Evolutionary conservation across 1,140 invertebrate genomes (phyloP).

Genomic region (Samia ricini): DNA sequence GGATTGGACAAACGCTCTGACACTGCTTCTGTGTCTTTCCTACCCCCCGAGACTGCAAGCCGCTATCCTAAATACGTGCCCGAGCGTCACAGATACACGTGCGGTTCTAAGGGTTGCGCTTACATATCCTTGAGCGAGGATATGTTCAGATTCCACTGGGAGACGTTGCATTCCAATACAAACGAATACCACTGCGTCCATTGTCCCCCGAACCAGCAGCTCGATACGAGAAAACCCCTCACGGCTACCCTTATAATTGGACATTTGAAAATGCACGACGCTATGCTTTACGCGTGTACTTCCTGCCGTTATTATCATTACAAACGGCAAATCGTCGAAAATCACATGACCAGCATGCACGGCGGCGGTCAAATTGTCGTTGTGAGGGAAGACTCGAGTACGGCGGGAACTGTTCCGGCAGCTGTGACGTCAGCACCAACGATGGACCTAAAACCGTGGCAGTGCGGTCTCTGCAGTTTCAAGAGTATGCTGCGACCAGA

Average conservation of each 20-base stretch:
- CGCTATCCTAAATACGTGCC: slow-evolving; percentile 81
- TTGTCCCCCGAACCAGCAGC: slow-evolving; percentile 75
- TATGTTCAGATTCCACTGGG: slow-evolving; percentile 85
- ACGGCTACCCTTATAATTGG: slow-evolving; percentile 79
- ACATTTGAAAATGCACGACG: slow-evolving; percentile 87
- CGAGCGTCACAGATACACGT: slow-evolving; percentile 82
- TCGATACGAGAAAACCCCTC: slow-evolving; percentile 49
- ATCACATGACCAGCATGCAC: slow-evolving; percentile 82
- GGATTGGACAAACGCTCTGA: slow-evolving; percentile 37
- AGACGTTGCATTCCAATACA: slow-evolving; percentile 82
- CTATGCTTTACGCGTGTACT: slow-evolving; percentile 83
- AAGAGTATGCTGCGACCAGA: slow-evolving; percentile 80
- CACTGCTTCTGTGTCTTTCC: slow-evolving; percentile 11
- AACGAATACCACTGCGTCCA: slow-evolving; percentile 83
- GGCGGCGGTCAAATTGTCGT: slow-evolving; percentile 77
- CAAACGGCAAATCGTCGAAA: slow-evolving; percentile 81
- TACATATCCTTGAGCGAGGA: slow-evolving; percentile 85
- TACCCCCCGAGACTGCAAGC: slow-evolving; percentile 35
- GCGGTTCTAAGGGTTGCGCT: slow-evolving; percentile 83
- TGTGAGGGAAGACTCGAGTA: slow-evolving; percentile 76
- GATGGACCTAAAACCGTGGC: slow-evolving; percentile 82
- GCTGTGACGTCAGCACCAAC: slow-evolving; percentile 35
- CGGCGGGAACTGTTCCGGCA: not conserved
- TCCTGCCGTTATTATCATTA: slow-evolving; percentile 82
- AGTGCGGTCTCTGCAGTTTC: slow-evolving; percentile 83